Evolutionary conservation across 1,140 invertebrate genomes (phyloP), one percentile per base, ranked within the genome.

Genomic region (Drosophila mauritiana): DNA sequence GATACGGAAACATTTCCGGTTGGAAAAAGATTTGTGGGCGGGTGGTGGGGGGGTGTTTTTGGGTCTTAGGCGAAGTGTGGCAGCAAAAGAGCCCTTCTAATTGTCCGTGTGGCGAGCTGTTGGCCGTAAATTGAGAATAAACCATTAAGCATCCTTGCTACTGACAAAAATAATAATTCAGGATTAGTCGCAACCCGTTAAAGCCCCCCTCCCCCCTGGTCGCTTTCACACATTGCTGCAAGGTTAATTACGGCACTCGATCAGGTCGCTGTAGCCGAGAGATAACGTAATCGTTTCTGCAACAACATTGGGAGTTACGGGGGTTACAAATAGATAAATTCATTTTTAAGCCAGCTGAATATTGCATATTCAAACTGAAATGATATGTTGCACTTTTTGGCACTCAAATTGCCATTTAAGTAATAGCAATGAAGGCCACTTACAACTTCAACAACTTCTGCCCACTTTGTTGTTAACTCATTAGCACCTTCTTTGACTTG

Each of bases 231-330:
- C 25, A 52, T 25, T 45, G 17, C 43, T 39, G 52, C 48, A 52
- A 81, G 88, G 88, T 91, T 91, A 91, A 91, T 91, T 91, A 91
- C 88, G 70, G 73, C 77, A 88, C 90, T 91, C 73, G 88, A 83
- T 52, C 83, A 91, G 88, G 88, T 91, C 88, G 82, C 56, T 58
- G 73, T 78, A 25, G 52, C 56, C 73, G 36, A 15, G 10, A 83
- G 83, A 86, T 86, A 88, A 86, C 51, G 72, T 83, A 88, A 86
- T 88, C 84, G 75, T 37, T 65, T 55, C 52, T 56, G 17, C 11
- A 74, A 78, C 40, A 69, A 65, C 39, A 61, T 64, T 56, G 36
- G 31, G 13, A 36, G 54, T 53, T 72, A n/a, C 25, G 10, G 0
- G 13, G 39, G 2, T 8, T 37, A 27, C 31, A 15, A 25, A 49